A percentile compares a stretch with the other conserved stretches of the same genome.
Evolutionary conservation across 2,797 vertebrate genomes (phyloP).

Genomic region (Lithobates sylvaticus): DNA sequence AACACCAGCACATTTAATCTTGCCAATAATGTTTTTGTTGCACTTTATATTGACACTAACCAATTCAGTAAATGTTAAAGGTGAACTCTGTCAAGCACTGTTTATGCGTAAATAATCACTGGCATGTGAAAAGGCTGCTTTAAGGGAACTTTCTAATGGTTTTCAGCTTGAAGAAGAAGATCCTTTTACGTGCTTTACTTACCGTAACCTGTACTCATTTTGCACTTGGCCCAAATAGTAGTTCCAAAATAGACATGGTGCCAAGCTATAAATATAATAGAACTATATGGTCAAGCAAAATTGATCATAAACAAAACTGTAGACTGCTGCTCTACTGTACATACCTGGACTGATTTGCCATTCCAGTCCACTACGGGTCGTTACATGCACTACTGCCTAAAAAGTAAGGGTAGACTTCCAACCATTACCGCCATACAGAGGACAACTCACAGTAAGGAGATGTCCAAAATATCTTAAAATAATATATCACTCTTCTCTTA

Average conservation of each 20-base stretch:
- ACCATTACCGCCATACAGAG: not conserved
- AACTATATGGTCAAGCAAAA: not conserved
- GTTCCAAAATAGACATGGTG: not conserved
- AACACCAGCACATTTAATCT: constrained; percentile 25
- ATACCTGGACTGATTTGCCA: not conserved
- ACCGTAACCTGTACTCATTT: not conserved
- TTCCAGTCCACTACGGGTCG: not conserved
- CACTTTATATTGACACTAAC: not conserved
- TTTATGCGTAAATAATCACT: not conserved
- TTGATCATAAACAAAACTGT: not conserved
- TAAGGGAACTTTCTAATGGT: too few species aligned
- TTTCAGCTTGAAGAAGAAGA: too few species aligned
- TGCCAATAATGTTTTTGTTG: not conserved
- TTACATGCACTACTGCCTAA: not conserved
- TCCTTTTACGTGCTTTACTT: too few species aligned
- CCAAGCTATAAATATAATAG: not conserved
- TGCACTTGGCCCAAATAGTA: not conserved
- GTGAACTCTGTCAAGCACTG: not conserved
- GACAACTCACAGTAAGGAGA: not conserved
- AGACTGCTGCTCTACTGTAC: not conserved
- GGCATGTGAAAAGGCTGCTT: too few species aligned
- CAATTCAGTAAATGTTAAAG: not conserved
- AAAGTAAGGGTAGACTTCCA: not conserved
- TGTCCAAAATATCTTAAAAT: not conserved
- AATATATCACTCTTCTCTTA: not conserved